Percentiles rank a stretch among this genome's conserved stretches.
Evolutionary conservation across 2,888 invertebrate genomes (phyloP).

Genomic region (Cataglyphis albicans): DNA sequence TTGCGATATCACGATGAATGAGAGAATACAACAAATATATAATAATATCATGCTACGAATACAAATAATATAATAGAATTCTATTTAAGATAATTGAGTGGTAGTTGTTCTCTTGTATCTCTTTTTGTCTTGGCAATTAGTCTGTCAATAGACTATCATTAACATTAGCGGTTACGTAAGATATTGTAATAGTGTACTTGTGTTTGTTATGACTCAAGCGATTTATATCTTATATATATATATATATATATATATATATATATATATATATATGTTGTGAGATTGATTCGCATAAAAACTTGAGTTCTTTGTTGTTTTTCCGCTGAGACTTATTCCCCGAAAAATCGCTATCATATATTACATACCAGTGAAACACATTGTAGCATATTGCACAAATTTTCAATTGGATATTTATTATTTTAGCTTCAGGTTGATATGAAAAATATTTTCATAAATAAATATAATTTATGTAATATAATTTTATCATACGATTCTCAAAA

Average conservation of each 20-base stretch:
- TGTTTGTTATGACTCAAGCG: conserved; percentile 12
- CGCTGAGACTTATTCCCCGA: neutral
- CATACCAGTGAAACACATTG: neutral
- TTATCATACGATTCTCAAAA: neutral
- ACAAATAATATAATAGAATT: conserved; percentile 26
- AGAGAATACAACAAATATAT: neutral
- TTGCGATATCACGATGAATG: conserved; percentile 14
- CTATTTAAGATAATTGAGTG: conserved; percentile 31
- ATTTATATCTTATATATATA: neutral
- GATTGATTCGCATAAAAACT: conserved; percentile 19
- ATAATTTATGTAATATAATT: neutral
- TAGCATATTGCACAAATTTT: neutral
- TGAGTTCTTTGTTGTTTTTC: neutral
- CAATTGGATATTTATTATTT: neutral
- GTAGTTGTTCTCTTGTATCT: conserved; percentile 28
- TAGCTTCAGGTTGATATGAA: neutral
- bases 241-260: too few relatives aligned
- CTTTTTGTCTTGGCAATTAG: neutral
- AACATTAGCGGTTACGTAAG: conserved; percentile 28
- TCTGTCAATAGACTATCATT: conserved; percentile 9
- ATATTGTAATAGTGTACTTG: neutral
- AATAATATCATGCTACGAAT: conserved; percentile 19
- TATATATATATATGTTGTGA: too few relatives aligned
- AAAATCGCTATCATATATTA: neutral
- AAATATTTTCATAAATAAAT: neutral